Conservation (phyloP, 2,113 vertebrate genomes). For the Rhinoptilus africanus region DNA sequence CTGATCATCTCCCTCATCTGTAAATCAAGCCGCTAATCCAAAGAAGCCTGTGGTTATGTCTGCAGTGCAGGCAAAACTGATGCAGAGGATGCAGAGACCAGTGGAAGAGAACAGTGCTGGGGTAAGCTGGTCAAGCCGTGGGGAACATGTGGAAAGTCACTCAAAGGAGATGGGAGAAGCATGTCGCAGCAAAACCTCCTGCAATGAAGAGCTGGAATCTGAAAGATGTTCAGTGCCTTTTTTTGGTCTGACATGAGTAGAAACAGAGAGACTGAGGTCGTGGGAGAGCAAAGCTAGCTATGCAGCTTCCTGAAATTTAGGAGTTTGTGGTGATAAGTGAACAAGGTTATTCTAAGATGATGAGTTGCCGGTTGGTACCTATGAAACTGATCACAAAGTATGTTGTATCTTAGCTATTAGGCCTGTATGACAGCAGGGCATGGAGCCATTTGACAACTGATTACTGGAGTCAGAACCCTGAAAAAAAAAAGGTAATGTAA, state of each 20-base stretch:
- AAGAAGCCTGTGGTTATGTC: background rate
- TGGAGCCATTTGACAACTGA: background rate
- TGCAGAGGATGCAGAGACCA: background rate
- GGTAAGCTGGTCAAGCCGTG: background rate
- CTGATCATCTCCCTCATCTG: background rate
- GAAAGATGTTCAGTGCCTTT: background rate
- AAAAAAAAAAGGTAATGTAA: background rate
- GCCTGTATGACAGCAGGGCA: background rate
- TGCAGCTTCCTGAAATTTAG: background rate
- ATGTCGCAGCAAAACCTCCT: background rate
- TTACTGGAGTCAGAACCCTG: background rate
- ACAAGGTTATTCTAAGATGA: background rate
- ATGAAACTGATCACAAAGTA: background rate
- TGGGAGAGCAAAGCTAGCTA: background rate
- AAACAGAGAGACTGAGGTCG: background rate
- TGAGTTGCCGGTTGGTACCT: background rate
- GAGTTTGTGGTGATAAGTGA: background rate
- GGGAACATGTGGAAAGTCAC: background rate
- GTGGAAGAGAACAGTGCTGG: background rate
- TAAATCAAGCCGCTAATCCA: background rate
- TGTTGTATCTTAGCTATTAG: rapidly evolving
- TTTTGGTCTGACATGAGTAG: background rate
- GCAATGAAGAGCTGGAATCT: background rate
- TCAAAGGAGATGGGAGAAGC: background rate
- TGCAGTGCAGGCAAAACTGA: background rate